Percentiles rank a stretch among this genome's conserved stretches.
Conservation (phyloP, 2,797 vertebrate genomes). For the Phataginus tetradactyla region DNA sequence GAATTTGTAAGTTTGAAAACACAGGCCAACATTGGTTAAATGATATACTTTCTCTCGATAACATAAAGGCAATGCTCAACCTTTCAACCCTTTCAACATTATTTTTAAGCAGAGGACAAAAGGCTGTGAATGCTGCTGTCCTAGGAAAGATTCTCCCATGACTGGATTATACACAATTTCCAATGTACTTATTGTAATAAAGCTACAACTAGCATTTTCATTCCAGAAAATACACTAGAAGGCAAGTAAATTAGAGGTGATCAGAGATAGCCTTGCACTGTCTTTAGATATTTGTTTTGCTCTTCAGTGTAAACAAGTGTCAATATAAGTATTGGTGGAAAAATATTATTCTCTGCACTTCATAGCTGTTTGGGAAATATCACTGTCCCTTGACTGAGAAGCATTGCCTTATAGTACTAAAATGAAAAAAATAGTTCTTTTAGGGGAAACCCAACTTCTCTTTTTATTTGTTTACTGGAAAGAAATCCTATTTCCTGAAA, state of each 20-base stretch:
- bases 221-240: neutral
- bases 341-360: neutral
- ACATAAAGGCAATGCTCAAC: neutral
- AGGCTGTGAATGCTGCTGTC: neutral
- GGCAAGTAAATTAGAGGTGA: neutral
- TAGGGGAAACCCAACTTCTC: conserved; percentile 49
- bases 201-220: neutral
- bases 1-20: neutral
- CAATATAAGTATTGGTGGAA: neutral
- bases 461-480: conserved; percentile 50
- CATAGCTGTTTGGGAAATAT: neutral
- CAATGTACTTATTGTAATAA: neutral
- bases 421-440: neutral
- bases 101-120: neutral
- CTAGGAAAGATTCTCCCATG: neutral
- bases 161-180: neutral
- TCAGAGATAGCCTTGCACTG: neutral
- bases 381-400: neutral
- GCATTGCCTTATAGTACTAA: neutral
- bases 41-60: neutral
- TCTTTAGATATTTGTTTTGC: neutral
- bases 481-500: conserved; percentile 18
- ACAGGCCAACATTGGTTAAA: neutral
- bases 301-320: neutral
- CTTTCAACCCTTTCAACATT: neutral